Evolutionary conservation across 2,888 invertebrate species (phyloP).

Genomic region (Tinea semifulvella): DNA sequence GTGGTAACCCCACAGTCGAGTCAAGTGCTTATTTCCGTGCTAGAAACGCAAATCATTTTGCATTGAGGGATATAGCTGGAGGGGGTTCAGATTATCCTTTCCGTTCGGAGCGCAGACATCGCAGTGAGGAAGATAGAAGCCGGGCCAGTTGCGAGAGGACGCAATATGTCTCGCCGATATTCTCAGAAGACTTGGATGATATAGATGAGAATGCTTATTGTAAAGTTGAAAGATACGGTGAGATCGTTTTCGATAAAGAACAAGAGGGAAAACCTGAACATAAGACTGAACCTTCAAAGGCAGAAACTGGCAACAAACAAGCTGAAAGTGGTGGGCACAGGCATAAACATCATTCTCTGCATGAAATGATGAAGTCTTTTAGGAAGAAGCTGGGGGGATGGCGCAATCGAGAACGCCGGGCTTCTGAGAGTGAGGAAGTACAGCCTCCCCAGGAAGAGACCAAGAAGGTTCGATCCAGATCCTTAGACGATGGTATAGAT

Average conservation of each 20-base stretch:
- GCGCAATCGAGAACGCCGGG: constrained; percentile 43
- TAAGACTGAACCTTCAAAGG: constrained; percentile 32
- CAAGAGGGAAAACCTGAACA: constrained; percentile 43
- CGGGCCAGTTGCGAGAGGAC: too few relatives aligned
- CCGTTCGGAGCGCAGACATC: too few relatives aligned
- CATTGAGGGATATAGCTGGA: too few relatives aligned
- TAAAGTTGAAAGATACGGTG: constrained; percentile 58
- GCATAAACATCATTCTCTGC: constrained; percentile 76
- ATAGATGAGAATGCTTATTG: constrained; percentile 58
- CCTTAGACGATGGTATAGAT: constrained; percentile 66
- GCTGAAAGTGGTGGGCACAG: constrained; percentile 40
- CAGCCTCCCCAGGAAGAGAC: constrained; percentile 40
- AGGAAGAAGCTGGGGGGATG: constrained; percentile 79
- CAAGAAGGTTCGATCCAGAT: constrained; percentile 77
- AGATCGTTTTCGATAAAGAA: constrained; percentile 29
- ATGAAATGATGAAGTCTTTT: constrained; percentile 79
- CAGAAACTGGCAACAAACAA: constrained; percentile 54
- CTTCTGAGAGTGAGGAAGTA: not conserved
- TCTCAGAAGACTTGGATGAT: constrained; percentile 55
- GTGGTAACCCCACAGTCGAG: too few relatives aligned
- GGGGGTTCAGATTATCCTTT: too few relatives aligned
- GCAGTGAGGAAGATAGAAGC: too few relatives aligned
- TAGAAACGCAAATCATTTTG: too few relatives aligned
- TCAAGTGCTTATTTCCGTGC: too few relatives aligned
- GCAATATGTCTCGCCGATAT: constrained; percentile 52